Evolutionary conservation across 2,888 invertebrate species (phyloP), one percentile per base, ranked within the genome.

Genomic region (Aleiodes leptofemur): DNA sequence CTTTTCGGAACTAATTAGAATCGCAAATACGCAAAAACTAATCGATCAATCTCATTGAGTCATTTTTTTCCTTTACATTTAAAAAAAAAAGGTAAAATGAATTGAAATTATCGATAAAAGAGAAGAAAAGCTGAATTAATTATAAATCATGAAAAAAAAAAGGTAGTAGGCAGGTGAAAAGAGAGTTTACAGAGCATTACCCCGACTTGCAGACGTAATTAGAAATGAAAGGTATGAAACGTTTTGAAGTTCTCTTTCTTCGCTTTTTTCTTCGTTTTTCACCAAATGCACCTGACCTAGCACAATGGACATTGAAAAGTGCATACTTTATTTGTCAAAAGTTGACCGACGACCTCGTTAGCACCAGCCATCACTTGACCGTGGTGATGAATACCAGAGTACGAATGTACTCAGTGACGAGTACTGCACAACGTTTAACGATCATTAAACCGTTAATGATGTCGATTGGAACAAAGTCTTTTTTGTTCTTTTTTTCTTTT

Each of bases 281-380:
- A 43, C 43, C 43, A 43, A 43, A 64, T 23, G 64, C 48, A 64
- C 48, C 43, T 64, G 64, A 64, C 64, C 64, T 8, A 64, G 43
- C 48, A 64, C 64, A 64, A 64, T 64, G 64, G 48, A 43, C 64
- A 64, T 38, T 43, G 14, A 64, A 64, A 64, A 64, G 43, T 64
- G 64, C 64, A 64, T 64, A 64, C 64, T 14, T 64, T 64, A 64
- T 64, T 64, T 64, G 64, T 48, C 43, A 11, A 64, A 64, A 43
- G 64, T 64, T 64, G 64, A 64, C 64, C 64, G 64, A 43, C 16
- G 64, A 43, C 43, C 64, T 64, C 64, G 64, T 64, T 64, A 64
- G 64, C 11, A 55, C 48, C 14, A 43, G 64, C 34, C 64, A 14
- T 48, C 64, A 43, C 61, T 61, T 43, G 16, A 38, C 43, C 11